A percentile compares a stretch with the other conserved stretches of the same genome.
Evolutionary conservation across 2,113 vertebrate species (phyloP).

Genomic region (Saimiri boliviensis): DNA sequence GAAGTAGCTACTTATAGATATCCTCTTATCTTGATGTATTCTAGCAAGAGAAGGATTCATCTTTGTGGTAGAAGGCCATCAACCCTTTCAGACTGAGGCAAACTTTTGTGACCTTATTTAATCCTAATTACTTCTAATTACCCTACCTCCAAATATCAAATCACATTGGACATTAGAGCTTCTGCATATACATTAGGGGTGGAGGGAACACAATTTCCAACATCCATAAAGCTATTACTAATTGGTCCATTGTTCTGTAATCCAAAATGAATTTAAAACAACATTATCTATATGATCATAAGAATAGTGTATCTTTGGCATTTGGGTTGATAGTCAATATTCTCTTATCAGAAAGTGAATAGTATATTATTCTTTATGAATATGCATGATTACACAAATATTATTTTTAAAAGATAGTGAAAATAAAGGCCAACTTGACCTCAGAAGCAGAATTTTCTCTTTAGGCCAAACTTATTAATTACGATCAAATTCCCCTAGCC

Average conservation of each 20-base stretch:
- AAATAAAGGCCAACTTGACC: background rate
- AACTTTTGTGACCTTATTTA: background rate
- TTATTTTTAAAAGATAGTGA: background rate
- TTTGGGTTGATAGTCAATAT: background rate
- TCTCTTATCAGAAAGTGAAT: background rate
- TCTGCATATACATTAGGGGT: no score
- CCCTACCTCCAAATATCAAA: background rate
- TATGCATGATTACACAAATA: background rate
- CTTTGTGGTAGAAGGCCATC: background rate
- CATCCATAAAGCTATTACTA: background rate
- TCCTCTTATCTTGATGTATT: no score
- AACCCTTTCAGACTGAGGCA: no score
- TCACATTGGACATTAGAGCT: background rate
- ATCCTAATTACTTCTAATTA: background rate
- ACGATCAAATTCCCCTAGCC: background rate
- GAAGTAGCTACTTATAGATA: background rate
- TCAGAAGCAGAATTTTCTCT: background rate
- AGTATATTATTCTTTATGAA: background rate
- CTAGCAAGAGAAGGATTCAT: no score
- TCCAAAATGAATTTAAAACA: background rate
- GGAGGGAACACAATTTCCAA: background rate
- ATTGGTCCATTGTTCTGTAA: background rate
- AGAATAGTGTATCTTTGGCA: background rate
- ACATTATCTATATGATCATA: background rate
- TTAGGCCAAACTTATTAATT: background rate